These are phyloP conservation scores for Seladonia tumulorum DNA, from an alignment of 2,888 invertebrate genomes.

Conservation along the genomic window DNA sequence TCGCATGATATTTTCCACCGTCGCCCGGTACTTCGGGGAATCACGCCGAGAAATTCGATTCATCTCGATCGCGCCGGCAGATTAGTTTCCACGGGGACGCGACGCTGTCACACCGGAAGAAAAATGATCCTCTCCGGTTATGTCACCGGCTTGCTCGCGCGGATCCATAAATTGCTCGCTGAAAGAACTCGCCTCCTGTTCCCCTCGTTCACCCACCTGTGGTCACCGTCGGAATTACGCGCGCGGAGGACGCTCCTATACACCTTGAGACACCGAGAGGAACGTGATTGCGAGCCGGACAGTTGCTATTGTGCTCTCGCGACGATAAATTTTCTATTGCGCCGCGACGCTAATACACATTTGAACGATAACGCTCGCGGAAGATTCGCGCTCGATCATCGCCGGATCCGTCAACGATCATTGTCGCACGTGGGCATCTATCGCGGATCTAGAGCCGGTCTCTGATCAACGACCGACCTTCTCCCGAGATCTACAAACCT, in stretches of 20 bases:
- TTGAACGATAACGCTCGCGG: slow-evolving; percentile 52
- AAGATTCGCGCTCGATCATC: slow-evolving; percentile 29
- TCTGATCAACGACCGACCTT: slow-evolving; percentile 13
- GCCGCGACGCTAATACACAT: slow-evolving; percentile 63
- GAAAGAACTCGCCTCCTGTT: slow-evolving; percentile 34
- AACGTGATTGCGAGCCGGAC: slow-evolving; percentile 54
- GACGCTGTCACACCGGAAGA: slow-evolving; percentile 53
- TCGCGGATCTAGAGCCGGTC: not conserved
- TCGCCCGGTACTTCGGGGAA: slow-evolving; percentile 39
- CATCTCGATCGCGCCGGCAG: slow-evolving; percentile 60
- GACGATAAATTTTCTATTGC: slow-evolving; percentile 60
- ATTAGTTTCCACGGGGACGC: slow-evolving; percentile 51
- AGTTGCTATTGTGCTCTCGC: slow-evolving; percentile 33
- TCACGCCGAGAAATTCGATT: slow-evolving; percentile 65
- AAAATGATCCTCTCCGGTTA: slow-evolving; percentile 59
- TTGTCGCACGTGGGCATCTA: slow-evolving; percentile 12
- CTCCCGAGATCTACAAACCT: no score
- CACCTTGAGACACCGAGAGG: slow-evolving; percentile 47
- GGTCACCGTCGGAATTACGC: slow-evolving; percentile 44
- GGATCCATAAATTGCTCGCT: slow-evolving; percentile 61
- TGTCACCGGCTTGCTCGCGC: slow-evolving; percentile 44
- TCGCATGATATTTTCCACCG: not conserved
- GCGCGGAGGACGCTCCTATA: slow-evolving; percentile 16
- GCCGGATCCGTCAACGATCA: slow-evolving; percentile 42
- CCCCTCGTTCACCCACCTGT: not conserved